These are phyloP conservation scores for Enteromius fasciolatus DNA, from an alignment of 2,797 vertebrate genomes.

Conservation along the genomic window DNA sequence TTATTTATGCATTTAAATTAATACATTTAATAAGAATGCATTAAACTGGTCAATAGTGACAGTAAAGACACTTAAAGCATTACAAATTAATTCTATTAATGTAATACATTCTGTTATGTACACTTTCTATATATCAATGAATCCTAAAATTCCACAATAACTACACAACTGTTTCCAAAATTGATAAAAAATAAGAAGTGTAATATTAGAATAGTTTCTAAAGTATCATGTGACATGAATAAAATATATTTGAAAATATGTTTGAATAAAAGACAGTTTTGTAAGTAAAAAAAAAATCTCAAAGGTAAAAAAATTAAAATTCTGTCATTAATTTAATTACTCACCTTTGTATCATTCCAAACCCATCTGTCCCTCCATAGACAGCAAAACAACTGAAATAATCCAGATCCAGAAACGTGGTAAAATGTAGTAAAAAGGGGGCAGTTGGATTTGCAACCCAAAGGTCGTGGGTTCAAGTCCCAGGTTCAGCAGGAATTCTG, in stretches of 20 bases:
- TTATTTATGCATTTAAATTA: background rate
- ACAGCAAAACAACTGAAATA: too few relatives aligned
- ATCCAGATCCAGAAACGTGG: too few relatives aligned
- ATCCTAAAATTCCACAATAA: background rate
- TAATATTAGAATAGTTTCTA: background rate
- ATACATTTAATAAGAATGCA: background rate
- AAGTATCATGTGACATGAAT: background rate
- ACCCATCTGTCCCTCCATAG: too few relatives aligned
- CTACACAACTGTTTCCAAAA: background rate
- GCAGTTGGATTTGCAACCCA: too few relatives aligned
- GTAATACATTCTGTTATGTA: background rate
- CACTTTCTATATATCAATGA: background rate
- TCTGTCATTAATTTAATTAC: too few relatives aligned
- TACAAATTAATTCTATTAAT: background rate
- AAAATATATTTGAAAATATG: background rate
- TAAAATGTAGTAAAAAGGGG: too few relatives aligned
- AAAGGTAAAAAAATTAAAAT: too few relatives aligned
- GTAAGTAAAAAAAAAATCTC: background rate
- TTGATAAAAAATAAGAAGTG: background rate
- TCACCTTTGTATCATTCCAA: too few relatives aligned
- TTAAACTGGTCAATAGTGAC: background rate
- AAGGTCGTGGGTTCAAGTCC: too few relatives aligned
- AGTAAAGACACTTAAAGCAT: background rate
- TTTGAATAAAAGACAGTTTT: background rate
- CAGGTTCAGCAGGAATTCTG: too few relatives aligned